Evolutionary conservation across 2,888 invertebrate species (phyloP), one percentile per base, ranked within the genome.

Genomic region (Drosophila lacicola): DNA sequence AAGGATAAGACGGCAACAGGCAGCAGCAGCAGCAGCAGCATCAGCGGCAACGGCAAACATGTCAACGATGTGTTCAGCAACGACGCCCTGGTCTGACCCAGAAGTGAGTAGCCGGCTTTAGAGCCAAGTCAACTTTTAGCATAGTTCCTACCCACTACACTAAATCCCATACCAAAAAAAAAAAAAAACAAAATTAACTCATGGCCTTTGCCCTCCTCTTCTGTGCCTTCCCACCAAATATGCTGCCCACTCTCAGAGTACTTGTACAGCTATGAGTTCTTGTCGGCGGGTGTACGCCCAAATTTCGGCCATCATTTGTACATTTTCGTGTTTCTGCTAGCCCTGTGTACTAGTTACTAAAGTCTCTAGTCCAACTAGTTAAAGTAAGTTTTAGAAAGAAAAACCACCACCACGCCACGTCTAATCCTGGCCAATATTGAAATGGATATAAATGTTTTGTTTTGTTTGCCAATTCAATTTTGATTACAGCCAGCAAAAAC

Each of bases 31-130:
- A 60, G 34, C 61, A 25, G 45, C 73, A 57, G 67, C 46, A 58
- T 55, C 63, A 80, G 70, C 63, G 88, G 46, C 63, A 81, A 74
- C 61, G 90, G 89, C 73, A 92, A 92, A 76, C 92, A 92, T 86
- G 91, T 92, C 86, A 92, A 92, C 84, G 92, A 92, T 78, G 92
- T 92, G 74, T 90, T 90, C 79, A 91, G 90, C 85, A 91, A 92
- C 70, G 92, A 92, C 72, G 90, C 90, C 66, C 78, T 88, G 82
- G 92, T 92, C 90, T 92, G 92, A 92, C 92, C 91, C 85, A 84
- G 87, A 89, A 91, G 92, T 92, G 77, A 89, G 92, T 84, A 83
- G 63, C 29, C 76, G 64, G 10, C 53, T 71, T 39, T 55, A 53
- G 13, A 36, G 66, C 41, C 55, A 41, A 25, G 44, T 11, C 21